Evolutionary conservation across 2,888 invertebrate genomes (phyloP).

Genomic region (Drosophila villosipedis): DNA sequence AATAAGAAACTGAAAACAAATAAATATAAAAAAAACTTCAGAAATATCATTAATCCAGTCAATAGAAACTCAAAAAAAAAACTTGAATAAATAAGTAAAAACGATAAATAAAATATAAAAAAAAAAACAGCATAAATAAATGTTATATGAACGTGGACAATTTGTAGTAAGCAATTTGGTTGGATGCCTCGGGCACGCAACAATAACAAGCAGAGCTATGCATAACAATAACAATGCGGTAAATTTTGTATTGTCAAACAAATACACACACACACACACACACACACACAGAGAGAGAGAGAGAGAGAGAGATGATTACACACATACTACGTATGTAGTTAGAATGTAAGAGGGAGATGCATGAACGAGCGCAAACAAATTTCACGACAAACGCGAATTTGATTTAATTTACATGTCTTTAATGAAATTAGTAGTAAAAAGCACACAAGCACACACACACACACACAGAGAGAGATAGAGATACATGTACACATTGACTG

Average conservation of each 20-base stretch:
- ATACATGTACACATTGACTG: conserved; percentile 9
- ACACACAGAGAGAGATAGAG: neutral
- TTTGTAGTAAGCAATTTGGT: conserved; percentile 49
- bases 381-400: conserved; percentile 69
- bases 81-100: conserved; percentile 7
- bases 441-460: conserved; percentile 7
- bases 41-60: conserved; percentile 18
- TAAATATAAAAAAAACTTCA: neutral
- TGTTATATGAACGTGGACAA: conserved; percentile 44
- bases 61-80: conserved; percentile 1
- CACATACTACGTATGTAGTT: conserved; percentile 7
- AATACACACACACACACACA: conserved; percentile 28
- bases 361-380: conserved; percentile 58
- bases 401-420: conserved; percentile 79
- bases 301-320: neutral
- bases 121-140: conserved; percentile 19
- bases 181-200: conserved; percentile 45
- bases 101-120: neutral
- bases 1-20: neutral
- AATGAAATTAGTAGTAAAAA: conserved; percentile 73
- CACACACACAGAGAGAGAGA: neutral
- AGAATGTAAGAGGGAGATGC: conserved; percentile 21
- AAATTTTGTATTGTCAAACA: conserved; percentile 52
- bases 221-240: conserved; percentile 30
- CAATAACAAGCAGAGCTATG: conserved; percentile 21